Percentiles rank a stretch among this genome's conserved stretches.
Conservation (phyloP, 2,888 invertebrate species). For the Metacarcinus magister region DNA sequence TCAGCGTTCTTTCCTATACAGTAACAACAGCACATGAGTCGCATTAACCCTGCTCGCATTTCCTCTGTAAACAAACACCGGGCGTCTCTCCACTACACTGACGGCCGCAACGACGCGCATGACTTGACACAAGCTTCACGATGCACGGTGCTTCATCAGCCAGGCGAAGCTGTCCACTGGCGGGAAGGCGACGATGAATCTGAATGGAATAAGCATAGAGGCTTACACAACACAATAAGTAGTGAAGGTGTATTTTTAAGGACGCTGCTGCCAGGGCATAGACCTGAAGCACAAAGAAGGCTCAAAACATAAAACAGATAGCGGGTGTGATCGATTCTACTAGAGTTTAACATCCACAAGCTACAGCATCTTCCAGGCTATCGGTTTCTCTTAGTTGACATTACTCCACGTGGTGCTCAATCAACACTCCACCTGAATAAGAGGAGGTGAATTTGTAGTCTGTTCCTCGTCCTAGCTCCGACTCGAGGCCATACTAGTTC, state of each 20-base stretch:
- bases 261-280: no score
- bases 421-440: not conserved
- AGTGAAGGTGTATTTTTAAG: no score
- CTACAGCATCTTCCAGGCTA: no score
- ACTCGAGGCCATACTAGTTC: not conserved
- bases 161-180: not conserved
- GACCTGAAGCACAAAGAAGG: no score
- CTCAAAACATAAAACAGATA: no score
- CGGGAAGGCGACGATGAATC: not conserved
- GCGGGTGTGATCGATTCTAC: no score
- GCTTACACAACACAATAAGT: no score
- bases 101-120: not conserved
- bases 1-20: no score
- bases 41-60: not conserved
- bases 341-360: no score
- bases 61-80: not conserved
- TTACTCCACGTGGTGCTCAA: no score
- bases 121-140: not conserved
- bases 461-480: not conserved
- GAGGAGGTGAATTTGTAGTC: not conserved
- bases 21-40: not conserved
- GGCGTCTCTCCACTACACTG: not conserved
- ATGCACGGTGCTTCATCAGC: not conserved
- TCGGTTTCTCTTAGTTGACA: no score
- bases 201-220: not conserved